Base-by-base conservation (phyloP, 1,140 invertebrate genomes). In the Vollenhovia emeryi region DNA sequence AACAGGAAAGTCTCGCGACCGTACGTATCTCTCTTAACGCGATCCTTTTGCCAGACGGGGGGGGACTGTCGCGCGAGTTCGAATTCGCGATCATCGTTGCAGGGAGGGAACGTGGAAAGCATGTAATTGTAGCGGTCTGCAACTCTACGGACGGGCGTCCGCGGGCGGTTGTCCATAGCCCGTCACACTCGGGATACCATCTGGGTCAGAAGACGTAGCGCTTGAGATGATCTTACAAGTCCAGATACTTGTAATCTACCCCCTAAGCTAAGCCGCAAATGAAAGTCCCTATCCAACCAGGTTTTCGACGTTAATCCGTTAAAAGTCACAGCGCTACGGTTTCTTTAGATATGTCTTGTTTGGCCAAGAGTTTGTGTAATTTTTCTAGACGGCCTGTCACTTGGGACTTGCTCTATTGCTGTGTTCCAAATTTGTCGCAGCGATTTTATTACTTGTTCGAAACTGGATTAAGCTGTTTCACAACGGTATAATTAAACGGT, bases 181-280 rank as follows among this genome's bases (percentile, higher is more conserved):
- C 73, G 92, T 93, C 88, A 94, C 93, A 91, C 90, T 86, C 91
- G 89, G 87, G 86, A 88, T 91, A 69, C 45, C 92, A 92, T 93
- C 88, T 92, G 87, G 93, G 92, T 91, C 92, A 91, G 52, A 87
- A 91, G 91, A 92, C 88, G 80, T 90, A 89, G 91, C 87, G 73
- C 86, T 93, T 50, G 86, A 86, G 85, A 89, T 82, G 89, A 93
- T 92, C 91, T 92, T 92, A 93, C 91, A 88, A 90, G 86, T 82
- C 71, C 89, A 92, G 88, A 90, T 89, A 87, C 86, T 86, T 50
- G 80, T 87, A 69, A 87, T 87, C 15, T 57, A 80, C 9, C 45
- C 50, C 43, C 0, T 33, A 85, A 92, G 90, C 86, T 86, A 85
- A 89, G 80, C 73, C 45, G 57, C 87, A 89, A 93, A 91, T 93